phyloP scores from a whole-genome alignment of 1,140 invertebrate genomes.

The Polypedilum vanderplanki region DNA sequence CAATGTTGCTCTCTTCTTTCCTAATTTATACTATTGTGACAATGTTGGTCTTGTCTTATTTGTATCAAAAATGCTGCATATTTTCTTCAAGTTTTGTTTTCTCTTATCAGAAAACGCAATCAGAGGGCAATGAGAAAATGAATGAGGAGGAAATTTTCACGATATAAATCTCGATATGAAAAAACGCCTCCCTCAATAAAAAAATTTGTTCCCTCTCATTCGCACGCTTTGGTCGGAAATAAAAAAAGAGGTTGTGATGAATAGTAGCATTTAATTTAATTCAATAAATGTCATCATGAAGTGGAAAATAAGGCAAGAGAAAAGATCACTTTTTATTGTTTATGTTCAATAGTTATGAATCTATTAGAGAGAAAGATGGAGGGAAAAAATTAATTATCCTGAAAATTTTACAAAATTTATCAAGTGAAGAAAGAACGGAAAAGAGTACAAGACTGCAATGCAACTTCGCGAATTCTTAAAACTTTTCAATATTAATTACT shows the following conservation, averaged over 20 bases:
- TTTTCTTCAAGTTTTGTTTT: neutral
- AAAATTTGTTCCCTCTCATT: neutral
- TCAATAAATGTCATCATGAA: neutral
- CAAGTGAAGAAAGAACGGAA: neutral
- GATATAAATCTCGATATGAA: neutral
- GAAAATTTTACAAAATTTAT: neutral
- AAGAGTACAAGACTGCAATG: neutral
- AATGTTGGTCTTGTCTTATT: neutral
- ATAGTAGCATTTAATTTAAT: neutral
- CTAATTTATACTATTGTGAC: constrained; percentile 5
- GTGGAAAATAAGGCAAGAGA: neutral
- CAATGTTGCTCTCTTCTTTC: neutral
- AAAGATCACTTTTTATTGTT: neutral
- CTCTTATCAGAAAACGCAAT: neutral
- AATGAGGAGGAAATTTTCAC: neutral
- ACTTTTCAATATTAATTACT: constrained; percentile 23
- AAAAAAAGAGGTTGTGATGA: neutral
- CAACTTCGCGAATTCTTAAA: constrained; percentile 16
- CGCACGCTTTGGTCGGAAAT: neutral
- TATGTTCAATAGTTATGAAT: neutral
- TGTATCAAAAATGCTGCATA: neutral
- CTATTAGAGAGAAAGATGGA: neutral
- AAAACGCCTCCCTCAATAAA: neutral
- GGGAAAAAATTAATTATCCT: neutral
- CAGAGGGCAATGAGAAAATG: neutral